phyloP scores from a whole-genome alignment of 2,113 vertebrate genomes.

The Nansenia antarctica region DNA sequence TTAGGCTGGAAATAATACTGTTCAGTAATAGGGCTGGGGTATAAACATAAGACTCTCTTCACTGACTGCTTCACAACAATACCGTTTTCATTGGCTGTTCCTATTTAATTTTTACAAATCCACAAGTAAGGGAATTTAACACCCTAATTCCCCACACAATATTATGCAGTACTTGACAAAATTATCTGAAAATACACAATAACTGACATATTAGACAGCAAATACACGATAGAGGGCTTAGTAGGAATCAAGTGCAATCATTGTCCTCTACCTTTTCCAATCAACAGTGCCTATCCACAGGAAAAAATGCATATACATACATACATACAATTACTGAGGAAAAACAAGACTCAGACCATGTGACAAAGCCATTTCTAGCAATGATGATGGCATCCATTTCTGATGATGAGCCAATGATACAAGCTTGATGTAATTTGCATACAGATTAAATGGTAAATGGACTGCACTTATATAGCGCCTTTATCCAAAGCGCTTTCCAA shows the following conservation, averaged over 20 bases:
- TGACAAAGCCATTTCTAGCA: too few relatives aligned
- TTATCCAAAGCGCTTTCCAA: too few relatives aligned
- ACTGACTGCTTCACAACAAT: too few relatives aligned
- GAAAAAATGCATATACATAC: not conserved
- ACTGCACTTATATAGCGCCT: too few relatives aligned
- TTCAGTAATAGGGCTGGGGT: not conserved
- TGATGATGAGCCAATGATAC: not conserved
- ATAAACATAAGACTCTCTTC: too few relatives aligned
- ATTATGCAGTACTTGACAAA: too few relatives aligned
- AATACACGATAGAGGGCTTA: conserved; percentile 74
- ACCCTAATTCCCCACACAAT: too few relatives aligned
- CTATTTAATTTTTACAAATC: too few relatives aligned
- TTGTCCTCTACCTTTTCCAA: conserved; percentile 38
- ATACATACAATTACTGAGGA: not conserved
- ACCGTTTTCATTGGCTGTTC: too few relatives aligned
- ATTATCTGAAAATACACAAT: conserved; percentile 71
- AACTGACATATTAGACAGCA: conserved; percentile 70
- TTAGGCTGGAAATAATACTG: conserved; percentile 75
- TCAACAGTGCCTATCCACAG: not conserved
- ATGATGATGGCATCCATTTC: not conserved
- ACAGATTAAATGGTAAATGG: not conserved
- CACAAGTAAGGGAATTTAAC: too few relatives aligned
- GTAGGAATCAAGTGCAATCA: conserved; percentile 69
- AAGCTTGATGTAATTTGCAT: not conserved
- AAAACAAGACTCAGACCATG: not conserved